Evolutionary conservation across 2,113 vertebrate species (phyloP).

Genomic region (Hippopotamus amphibius): DNA sequence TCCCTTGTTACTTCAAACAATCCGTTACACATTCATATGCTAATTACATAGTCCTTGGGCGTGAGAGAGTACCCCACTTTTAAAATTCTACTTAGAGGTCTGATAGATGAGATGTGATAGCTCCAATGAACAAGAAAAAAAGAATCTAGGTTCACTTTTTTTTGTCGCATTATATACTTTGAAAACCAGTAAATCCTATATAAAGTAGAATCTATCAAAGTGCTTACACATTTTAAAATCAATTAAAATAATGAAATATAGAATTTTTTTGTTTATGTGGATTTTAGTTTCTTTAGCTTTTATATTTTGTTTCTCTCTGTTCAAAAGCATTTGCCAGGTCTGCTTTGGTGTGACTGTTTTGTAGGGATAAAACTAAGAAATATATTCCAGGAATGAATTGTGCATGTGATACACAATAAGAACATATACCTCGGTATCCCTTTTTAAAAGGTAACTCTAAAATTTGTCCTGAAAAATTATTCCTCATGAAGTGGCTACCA

Average conservation of each 20-base stretch:
- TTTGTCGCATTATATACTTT: constrained; percentile 77
- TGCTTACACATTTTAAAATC: constrained; percentile 19
- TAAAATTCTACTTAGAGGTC: constrained; percentile 76
- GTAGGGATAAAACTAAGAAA: constrained; percentile 53
- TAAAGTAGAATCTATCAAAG: constrained; percentile 29
- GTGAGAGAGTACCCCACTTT: constrained; percentile 80
- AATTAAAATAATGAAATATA: constrained; percentile 3
- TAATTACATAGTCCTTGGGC: constrained; percentile 79
- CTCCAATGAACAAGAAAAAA: constrained; percentile 82
- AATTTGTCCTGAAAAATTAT: neutral
- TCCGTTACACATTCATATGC: constrained; percentile 80
- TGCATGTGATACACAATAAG: neutral
- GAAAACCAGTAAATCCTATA: constrained; percentile 71
- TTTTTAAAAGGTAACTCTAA: constrained; percentile 38
- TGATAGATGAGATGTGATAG: constrained; percentile 81
- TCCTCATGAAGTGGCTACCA: neutral
- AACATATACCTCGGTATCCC: neutral
- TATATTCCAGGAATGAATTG: constrained; percentile 27
- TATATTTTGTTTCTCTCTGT: neutral
- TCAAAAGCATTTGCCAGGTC: neutral
- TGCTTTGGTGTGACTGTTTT: neutral
- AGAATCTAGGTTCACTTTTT: constrained; percentile 76
- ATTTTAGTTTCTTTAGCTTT: neutral
- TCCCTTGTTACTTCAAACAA: constrained; percentile 83
- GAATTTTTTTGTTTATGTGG: neutral